Base-by-base conservation (phyloP, 2,797 vertebrate genomes). In the Lagocephalus sceleratus region DNA sequence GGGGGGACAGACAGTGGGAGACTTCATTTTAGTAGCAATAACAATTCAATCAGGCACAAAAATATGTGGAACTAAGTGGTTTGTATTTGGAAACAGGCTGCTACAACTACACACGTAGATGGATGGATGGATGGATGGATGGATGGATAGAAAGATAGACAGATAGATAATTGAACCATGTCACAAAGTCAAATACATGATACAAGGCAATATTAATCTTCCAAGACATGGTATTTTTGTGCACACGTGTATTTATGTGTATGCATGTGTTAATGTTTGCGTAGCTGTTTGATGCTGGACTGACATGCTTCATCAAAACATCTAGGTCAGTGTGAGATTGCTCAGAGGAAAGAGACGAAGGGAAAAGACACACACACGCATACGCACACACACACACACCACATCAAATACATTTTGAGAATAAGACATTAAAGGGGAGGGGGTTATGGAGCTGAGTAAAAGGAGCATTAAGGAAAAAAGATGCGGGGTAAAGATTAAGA, bases 41-140 rank as follows among this genome's bases (percentile, higher is more conserved):
- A 83, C 78, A 84, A 82, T 86, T 87, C 79, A 85, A 84, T 87
- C 72, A 81, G 45, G 71, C 72, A 75, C 66, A 85, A 79, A 75
- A 82, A 67, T 85, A 83, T 83, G 79, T 78, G 69, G 76, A 88
- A 85, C 77, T 84, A 88, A 90, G 79, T 81, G 78, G 64, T 80
- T 73, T 71, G 76, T 86, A 87, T 85, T 85, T 76, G 73, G 78
- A 85, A 87, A 76, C 48, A 63, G 68, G 50, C 63, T 67, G 63
- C 58, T 57, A 47, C 65, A 65, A 70, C 52, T 65, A 54, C 53
- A 68, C 2, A 20, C 45, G 55, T 15, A 25, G 41, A 54, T 9
- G 15, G 35, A 48, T 7, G 29, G 16, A 44, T 9, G 16, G 20
- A 26, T 5, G 25, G 20, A 39, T 16, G 19, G 23, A 32, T 2